These are phyloP conservation scores for Oscheius sp. DNA, from an alignment of 2,888 invertebrate species.

Conservation along the genomic window DNA sequence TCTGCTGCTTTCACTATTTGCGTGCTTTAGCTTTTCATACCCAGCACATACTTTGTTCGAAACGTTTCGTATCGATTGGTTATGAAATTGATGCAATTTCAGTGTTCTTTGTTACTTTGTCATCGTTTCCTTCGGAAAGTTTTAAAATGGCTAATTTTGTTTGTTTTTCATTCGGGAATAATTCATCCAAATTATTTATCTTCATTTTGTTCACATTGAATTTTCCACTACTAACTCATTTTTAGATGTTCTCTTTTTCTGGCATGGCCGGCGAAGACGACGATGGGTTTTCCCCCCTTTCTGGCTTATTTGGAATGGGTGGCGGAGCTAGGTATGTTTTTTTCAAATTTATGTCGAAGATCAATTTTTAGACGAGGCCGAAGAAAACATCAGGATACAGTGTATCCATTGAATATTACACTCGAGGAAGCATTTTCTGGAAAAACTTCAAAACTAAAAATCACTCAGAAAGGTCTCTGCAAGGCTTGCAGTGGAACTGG, in stretches of 20 bases:
- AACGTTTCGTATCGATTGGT: no score
- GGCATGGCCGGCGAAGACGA: conserved; percentile 75
- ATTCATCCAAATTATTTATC: no score
- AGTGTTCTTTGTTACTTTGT: no score
- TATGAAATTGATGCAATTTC: no score
- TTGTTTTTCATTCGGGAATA: no score
- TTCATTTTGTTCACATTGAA: no score
- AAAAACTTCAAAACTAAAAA: conserved; percentile 84
- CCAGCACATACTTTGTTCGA: no score
- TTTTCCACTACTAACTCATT: no score
- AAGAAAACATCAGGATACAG: conserved; percentile 78
- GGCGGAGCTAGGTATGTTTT: conserved; percentile 30
- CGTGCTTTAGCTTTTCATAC: no score
- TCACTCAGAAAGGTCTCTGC: conserved; percentile 87
- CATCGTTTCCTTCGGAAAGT: no score
- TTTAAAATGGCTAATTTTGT: no score
- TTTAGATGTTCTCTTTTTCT: conserved; percentile 75
- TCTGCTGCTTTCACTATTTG: no score
- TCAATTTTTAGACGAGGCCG: conserved; percentile 8
- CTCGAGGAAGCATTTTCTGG: conserved; percentile 92
- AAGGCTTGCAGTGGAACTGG: conserved; percentile 79
- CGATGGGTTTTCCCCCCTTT: conserved; percentile 29
- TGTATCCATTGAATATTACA: conserved; percentile 84
- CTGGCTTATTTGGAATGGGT: conserved; percentile 42
- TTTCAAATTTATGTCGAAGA: background rate